Percentiles rank a stretch among this genome's conserved stretches.
These are phyloP conservation scores for Drosophila funebris DNA, from an alignment of 1,140 invertebrate species.

Conservation along the genomic window DNA sequence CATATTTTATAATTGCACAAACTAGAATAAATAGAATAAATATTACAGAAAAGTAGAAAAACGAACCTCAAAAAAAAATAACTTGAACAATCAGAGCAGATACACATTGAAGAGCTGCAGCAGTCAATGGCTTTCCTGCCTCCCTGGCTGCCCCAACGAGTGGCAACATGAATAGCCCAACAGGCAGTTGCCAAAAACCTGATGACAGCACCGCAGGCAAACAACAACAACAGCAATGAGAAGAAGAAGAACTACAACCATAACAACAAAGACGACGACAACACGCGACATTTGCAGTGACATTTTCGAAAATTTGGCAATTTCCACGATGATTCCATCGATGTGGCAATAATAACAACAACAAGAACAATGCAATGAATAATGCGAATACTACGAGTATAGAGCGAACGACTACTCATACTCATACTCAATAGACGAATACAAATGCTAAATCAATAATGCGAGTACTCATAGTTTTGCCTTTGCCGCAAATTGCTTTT, in stretches of 20 bases:
- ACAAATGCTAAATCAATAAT: constrained; percentile 27
- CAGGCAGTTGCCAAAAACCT: constrained; percentile 42
- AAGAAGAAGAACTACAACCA: too few species aligned
- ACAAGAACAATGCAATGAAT: not conserved
- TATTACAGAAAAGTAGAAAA: constrained; percentile 45
- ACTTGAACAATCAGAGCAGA: constrained; percentile 69
- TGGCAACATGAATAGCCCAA: constrained; percentile 35
- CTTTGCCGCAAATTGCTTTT: constrained; percentile 48
- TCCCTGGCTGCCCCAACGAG: not conserved
- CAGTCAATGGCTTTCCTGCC: not conserved
- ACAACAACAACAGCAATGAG: constrained; percentile 13
- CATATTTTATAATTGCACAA: constrained; percentile 61
- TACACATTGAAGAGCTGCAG: constrained; percentile 26
- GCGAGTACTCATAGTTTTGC: not conserved
- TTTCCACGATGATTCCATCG: constrained; percentile 43
- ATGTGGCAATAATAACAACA: constrained; percentile 19
- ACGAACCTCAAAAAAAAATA: constrained; percentile 18
- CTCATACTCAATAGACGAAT: not conserved
- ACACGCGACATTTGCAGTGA: constrained; percentile 70
- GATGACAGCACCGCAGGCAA: constrained; percentile 52
- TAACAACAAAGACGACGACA: not conserved
- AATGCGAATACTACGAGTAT: not conserved
- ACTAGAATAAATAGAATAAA: constrained; percentile 54
- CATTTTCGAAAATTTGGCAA: constrained; percentile 67
- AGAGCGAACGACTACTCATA: not conserved